Evolutionary conservation across 2,888 invertebrate species (phyloP).

Genomic region (Esperia sulphurella): DNA sequence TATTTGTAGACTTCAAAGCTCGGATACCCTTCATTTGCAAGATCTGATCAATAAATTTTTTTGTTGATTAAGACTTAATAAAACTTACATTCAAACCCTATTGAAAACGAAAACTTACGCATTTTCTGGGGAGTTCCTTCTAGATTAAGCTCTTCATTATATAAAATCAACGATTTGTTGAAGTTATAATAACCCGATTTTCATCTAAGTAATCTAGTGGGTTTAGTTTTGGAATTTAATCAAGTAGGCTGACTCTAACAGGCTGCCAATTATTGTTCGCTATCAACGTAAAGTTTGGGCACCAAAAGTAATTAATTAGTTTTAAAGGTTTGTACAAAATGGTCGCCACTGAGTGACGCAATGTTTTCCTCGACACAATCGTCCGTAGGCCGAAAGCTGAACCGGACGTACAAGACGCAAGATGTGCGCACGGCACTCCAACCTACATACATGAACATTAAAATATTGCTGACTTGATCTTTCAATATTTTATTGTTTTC

Average conservation of each 20-base stretch:
- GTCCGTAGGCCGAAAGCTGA: constrained; percentile 65
- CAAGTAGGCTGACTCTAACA: too few species aligned
- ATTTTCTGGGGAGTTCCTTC: not conserved
- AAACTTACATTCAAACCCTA: too few species aligned
- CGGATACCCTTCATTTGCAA: constrained; percentile 17
- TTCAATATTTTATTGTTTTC: constrained; percentile 39
- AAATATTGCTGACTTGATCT: constrained; percentile 51
- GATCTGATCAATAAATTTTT: constrained; percentile 12
- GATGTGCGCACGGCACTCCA: constrained; percentile 72
- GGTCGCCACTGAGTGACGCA: constrained; percentile 53
- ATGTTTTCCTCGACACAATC: constrained; percentile 52
- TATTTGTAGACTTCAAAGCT: constrained; percentile 52
- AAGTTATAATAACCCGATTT: too few species aligned
- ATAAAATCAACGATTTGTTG: too few species aligned
- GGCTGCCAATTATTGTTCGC: too few species aligned
- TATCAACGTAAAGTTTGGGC: too few species aligned
- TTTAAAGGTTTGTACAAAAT: constrained; percentile 31
- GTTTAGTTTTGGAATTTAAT: too few species aligned
- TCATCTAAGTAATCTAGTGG: too few species aligned
- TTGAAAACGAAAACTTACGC: not conserved
- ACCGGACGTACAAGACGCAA: constrained; percentile 47
- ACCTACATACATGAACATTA: constrained; percentile 68
- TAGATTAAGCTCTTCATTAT: too few species aligned
- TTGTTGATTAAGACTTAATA: too few species aligned
- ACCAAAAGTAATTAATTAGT: not conserved